Conservation (phyloP, 2,797 vertebrate species). For the Babyrousa celebensis region DNA sequence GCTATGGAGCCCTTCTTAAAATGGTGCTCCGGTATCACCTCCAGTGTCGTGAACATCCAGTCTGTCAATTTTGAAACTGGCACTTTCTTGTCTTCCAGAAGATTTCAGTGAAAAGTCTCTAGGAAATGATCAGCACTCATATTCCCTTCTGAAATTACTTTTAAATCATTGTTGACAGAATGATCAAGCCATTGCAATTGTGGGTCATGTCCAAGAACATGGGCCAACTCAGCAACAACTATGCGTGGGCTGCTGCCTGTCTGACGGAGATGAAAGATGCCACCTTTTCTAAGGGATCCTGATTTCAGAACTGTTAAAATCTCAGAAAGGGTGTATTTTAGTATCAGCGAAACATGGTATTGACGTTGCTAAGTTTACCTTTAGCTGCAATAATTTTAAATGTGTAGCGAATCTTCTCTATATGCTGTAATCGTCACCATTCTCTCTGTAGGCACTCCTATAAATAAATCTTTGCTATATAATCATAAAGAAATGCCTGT, state of each 20-base stretch:
- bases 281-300: not conserved
- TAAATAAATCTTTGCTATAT: not conserved
- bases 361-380: not conserved
- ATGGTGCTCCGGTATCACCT: not conserved
- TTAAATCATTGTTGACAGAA: not conserved
- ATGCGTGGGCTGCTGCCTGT: not conserved
- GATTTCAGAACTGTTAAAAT: constrained; percentile 43
- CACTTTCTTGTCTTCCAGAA: not conserved
- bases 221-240: not conserved
- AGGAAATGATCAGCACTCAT: not conserved
- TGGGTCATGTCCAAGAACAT: not conserved
- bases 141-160: not conserved
- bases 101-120: constrained; percentile 1
- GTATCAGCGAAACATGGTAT: not conserved
- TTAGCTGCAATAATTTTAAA: not conserved
- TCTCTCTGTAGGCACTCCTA: not conserved
- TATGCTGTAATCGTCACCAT: not conserved
- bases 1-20: not conserved
- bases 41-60: not conserved
- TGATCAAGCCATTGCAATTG: not conserved
- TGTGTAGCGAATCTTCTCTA: not conserved
- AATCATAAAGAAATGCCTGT: not conserved
- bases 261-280: not conserved
- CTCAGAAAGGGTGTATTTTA: not conserved
- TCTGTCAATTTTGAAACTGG: not conserved